A percentile compares a stretch with the other conserved stretches of the same genome.
phyloP scores from a whole-genome alignment of 2,888 invertebrate genomes.

The Melanostoma mellinum region DNA sequence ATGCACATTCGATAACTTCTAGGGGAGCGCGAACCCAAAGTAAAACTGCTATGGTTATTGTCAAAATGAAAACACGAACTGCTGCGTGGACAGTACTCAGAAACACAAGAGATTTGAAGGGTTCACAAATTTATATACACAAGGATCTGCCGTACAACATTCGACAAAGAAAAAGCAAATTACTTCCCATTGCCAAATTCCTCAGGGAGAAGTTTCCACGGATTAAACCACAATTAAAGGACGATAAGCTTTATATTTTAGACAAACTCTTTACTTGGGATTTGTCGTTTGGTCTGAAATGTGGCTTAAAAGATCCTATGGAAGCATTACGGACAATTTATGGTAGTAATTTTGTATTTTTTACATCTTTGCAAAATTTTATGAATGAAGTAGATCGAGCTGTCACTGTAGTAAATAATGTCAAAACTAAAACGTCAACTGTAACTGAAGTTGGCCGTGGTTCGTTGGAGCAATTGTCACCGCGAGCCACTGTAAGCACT shows the following conservation, averaged over 20 bases:
- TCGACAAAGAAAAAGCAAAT: background rate
- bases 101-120: background rate
- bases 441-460: too few relatives aligned
- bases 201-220: background rate
- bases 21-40: too few relatives aligned
- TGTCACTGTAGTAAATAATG: background rate
- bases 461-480: too few relatives aligned
- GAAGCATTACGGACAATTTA: background rate
- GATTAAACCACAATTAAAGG: too few relatives aligned
- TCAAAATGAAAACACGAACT: conserved; percentile 3
- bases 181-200: conserved; percentile 3
- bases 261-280: background rate
- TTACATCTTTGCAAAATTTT: background rate
- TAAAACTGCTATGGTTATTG: conserved; percentile 8
- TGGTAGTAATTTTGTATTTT: background rate
- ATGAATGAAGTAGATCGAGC: background rate
- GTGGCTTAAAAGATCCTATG: background rate
- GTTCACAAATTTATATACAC: background rate
- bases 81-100: background rate
- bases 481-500: too few relatives aligned
- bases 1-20: background rate
- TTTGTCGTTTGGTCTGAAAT: background rate
- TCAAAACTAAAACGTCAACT: background rate
- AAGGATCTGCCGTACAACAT: conserved; percentile 5
- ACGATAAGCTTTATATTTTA: too few relatives aligned